phyloP scores from a whole-genome alignment of 2,888 invertebrate genomes.

The Lumbricus terrestris region DNA sequence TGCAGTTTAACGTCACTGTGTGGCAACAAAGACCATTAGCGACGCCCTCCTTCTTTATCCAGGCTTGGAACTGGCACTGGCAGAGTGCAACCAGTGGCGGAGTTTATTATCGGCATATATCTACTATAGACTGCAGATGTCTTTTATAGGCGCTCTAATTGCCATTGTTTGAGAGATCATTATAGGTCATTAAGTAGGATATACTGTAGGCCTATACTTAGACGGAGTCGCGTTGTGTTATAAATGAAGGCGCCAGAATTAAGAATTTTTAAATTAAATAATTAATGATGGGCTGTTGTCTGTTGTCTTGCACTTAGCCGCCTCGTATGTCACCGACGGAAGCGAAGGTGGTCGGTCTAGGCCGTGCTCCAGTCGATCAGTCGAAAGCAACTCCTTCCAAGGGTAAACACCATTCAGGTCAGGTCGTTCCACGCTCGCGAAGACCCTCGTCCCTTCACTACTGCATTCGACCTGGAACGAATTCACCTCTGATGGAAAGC shows the following conservation, averaged over 20 bases:
- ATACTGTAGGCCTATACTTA: neutral
- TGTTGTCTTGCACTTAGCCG: neutral
- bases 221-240: neutral
- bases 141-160: neutral
- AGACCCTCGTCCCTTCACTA: slow-evolving; percentile 35
- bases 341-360: too few species aligned
- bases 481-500: neutral
- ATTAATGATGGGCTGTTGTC: neutral
- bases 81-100: too few species aligned
- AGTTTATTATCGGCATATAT: too few species aligned
- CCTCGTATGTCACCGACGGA: slow-evolving; percentile 3
- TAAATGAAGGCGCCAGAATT: neutral
- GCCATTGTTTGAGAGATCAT: slow-evolving; percentile 3
- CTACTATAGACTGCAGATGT: too few species aligned
- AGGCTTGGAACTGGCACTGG: too few species aligned
- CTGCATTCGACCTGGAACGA: slow-evolving; percentile 14
- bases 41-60: too few species aligned
- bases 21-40: too few species aligned
- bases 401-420: neutral
- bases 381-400: neutral
- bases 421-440: slow-evolving; percentile 15
- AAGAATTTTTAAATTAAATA: neutral
- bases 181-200: too few species aligned
- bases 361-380: neutral
- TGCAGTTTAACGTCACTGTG: too few species aligned